Percentiles rank a stretch among this genome's conserved stretches.
Conservation (phyloP, 2,797 vertebrate genomes). For the Sebastolobus altivelis region DNA sequence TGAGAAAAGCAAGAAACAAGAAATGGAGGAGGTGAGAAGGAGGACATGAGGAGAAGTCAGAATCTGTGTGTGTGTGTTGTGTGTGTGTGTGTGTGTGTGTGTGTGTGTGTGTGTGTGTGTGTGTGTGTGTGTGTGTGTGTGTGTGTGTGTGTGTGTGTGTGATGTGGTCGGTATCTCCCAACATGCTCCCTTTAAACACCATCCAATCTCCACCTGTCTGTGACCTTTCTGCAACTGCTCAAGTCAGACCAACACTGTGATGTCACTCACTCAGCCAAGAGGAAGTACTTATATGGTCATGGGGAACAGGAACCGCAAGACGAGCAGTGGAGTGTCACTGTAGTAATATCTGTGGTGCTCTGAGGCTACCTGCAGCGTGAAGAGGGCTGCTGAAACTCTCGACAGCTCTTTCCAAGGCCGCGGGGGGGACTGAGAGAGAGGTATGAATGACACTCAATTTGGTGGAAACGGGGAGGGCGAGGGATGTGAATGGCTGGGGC, state of each 20-base stretch:
- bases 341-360: conserved; percentile 38
- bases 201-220: conserved; percentile 17
- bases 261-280: conserved; percentile 50
- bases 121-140: conserved; percentile 10
- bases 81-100: conserved; percentile 1
- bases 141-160: conserved; percentile 17
- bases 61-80: conserved; percentile 15
- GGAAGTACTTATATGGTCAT: conserved; percentile 72
- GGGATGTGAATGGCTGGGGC: conserved; percentile 49
- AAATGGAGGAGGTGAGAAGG: conserved; percentile 60
- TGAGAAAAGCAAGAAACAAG: conserved; percentile 43
- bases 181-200: conserved; percentile 26
- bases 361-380: conserved; percentile 46
- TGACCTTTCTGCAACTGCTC: conserved; percentile 51
- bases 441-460: conserved; percentile 70
- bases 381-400: conserved; percentile 39
- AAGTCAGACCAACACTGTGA: conserved; percentile 39
- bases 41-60: conserved; percentile 45
- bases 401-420: conserved; percentile 44
- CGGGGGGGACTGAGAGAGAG: conserved; percentile 45
- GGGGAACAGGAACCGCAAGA: conserved; percentile 42
- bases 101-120: conserved; percentile 8
- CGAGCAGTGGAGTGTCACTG: conserved; percentile 31
- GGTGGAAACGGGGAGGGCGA: conserved; percentile 47
- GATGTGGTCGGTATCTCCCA: conserved; percentile 25